Conservation (phyloP, 2,113 vertebrate species). For the Abramis brama region DNA sequence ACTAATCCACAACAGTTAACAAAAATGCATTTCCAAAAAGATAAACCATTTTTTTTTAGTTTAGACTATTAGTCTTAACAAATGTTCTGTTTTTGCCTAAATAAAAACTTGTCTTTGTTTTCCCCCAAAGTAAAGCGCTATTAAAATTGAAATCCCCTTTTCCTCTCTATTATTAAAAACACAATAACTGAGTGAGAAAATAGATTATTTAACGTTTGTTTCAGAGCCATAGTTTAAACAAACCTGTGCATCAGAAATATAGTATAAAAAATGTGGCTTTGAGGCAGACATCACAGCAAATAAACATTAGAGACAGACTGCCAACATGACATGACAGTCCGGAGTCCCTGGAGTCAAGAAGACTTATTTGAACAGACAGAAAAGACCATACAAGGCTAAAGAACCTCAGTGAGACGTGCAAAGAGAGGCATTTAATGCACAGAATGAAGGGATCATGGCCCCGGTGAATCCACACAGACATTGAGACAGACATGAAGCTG, state of each 20-base stretch:
- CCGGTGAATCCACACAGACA: slow-evolving; percentile 42
- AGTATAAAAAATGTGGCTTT: not conserved
- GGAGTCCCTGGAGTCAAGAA: not conserved
- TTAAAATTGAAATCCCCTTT: not conserved
- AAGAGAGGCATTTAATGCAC: slow-evolving; percentile 10
- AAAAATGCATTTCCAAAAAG: not conserved
- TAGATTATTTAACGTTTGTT: not conserved
- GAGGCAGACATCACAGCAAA: not conserved
- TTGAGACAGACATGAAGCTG: slow-evolving; percentile 53
- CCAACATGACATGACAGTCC: not conserved
- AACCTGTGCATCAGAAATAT: not conserved
- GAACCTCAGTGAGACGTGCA: not conserved
- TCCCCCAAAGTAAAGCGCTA: not conserved
- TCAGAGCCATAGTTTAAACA: not conserved
- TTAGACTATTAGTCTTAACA: not conserved
- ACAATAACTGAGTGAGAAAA: not conserved
- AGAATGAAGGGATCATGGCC: not conserved
- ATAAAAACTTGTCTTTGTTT: not conserved
- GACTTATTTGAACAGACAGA: slow-evolving; percentile 19
- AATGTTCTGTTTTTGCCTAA: not conserved
- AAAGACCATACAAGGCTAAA: slow-evolving; percentile 26
- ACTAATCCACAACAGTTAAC: not conserved
- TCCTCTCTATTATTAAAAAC: not conserved
- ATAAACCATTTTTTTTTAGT: too few species aligned
- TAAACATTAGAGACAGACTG: not conserved